A percentile compares a stretch with the other conserved stretches of the same genome.
These are phyloP conservation scores for Machimus atricapillus DNA, from an alignment of 2,888 invertebrate genomes.

Conservation along the genomic window DNA sequence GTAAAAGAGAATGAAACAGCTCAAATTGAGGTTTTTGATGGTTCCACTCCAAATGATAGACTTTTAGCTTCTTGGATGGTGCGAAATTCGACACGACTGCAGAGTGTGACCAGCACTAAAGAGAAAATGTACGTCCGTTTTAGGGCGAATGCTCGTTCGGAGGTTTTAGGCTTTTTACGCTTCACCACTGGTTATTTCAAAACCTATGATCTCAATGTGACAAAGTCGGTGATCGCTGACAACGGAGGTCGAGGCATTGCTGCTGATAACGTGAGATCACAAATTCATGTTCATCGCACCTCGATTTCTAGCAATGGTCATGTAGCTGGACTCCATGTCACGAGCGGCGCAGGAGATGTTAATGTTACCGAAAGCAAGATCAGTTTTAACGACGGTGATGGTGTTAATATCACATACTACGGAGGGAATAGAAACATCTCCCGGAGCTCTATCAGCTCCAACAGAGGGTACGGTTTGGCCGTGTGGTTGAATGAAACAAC, in stretches of 20 bases:
- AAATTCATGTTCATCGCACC: conserved; percentile 83
- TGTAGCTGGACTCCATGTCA: conserved; percentile 88
- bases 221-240: conserved; percentile 81
- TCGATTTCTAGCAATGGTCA: conserved; percentile 87
- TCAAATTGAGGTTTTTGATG: conserved; percentile 79
- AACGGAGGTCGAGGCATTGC: conserved; percentile 95
- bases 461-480: conserved; percentile 86
- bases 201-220: conserved; percentile 86
- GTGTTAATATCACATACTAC: conserved; percentile 93
- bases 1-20: conserved; percentile 80
- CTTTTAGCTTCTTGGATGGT: conserved; percentile 76
- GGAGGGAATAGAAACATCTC: conserved; percentile 95
- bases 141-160: conserved; percentile 74
- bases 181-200: conserved; percentile 79
- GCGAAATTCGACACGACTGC: conserved; percentile 85
- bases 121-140: conserved; percentile 84
- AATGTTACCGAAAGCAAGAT: conserved; percentile 91
- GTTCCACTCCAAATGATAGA: conserved; percentile 73
- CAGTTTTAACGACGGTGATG: conserved; percentile 91
- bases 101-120: conserved; percentile 82
- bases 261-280: conserved; percentile 89
- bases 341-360: conserved; percentile 91
- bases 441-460: conserved; percentile 82
- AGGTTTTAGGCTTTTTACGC: conserved; percentile 79
- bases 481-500: conserved; percentile 88